These are phyloP conservation scores for Gila orcuttii DNA, from an alignment of 2,113 vertebrate species.

Conservation along the genomic window DNA sequence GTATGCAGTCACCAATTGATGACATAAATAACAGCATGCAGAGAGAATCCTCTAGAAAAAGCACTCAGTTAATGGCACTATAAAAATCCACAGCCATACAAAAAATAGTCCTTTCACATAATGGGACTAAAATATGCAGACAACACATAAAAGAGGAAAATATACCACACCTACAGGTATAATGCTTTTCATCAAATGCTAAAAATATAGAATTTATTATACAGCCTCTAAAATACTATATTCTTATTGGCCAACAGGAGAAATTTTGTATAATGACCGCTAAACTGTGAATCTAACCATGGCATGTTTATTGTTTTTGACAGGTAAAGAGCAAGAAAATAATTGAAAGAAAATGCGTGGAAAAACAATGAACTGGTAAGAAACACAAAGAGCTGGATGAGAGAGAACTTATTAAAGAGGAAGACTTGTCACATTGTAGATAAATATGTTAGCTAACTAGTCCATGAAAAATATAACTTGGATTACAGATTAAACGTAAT, in stretches of 20 bases:
- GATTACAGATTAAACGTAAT: neutral
- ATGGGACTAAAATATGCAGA: neutral
- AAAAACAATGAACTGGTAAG: neutral
- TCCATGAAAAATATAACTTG: neutral
- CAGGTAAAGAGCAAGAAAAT: neutral
- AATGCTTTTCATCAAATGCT: neutral
- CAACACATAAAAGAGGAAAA: neutral
- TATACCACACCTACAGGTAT: neutral
- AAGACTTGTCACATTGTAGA: neutral
- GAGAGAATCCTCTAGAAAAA: neutral
- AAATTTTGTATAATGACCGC: neutral
- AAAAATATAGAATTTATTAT: neutral
- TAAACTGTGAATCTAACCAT: neutral
- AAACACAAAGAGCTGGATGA: neutral
- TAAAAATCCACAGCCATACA: constrained; percentile 3
- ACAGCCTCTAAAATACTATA: neutral
- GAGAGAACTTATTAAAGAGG: neutral
- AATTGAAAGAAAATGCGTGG: neutral
- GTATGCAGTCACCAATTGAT: neutral
- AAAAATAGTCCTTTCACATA: neutral
- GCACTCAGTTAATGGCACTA: constrained; percentile 26
- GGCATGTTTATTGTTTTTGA: neutral
- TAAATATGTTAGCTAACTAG: constrained; percentile 10
- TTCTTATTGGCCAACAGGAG: neutral
- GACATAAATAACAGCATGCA: neutral